Evolutionary conservation across 2,888 invertebrate genomes (phyloP).

Genomic region (Leucophenga montana): DNA sequence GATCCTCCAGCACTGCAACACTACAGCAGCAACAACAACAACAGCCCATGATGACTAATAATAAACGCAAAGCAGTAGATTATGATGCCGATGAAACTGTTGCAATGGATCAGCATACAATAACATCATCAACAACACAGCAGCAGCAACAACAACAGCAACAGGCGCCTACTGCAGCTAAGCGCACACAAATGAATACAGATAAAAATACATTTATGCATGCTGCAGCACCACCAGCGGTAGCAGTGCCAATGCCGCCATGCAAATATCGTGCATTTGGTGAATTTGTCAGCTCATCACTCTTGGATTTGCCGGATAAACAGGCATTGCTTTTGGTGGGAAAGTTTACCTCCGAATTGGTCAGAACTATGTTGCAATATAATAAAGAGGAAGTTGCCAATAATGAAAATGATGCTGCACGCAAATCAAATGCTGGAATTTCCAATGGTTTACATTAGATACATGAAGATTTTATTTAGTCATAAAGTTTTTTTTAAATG

Average conservation of each 20-base stretch:
- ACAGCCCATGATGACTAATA: background rate
- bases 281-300: constrained; percentile 68
- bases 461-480: too few species aligned
- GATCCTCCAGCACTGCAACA: background rate
- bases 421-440: background rate
- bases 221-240: background rate
- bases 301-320: constrained; percentile 67
- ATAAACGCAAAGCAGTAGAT: constrained; percentile 1
- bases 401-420: background rate
- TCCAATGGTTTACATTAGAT: constrained; percentile 10
- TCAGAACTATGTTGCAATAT: constrained; percentile 64
- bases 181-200: background rate
- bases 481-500: too few species aligned
- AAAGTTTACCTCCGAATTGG: constrained; percentile 70
- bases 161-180: background rate
- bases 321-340: constrained; percentile 68
- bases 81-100: background rate
- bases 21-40: constrained; percentile 4
- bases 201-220: background rate
- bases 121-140: background rate
- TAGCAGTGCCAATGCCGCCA: background rate
- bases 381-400: constrained; percentile 32
- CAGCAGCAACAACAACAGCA: background rate
- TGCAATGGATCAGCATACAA: background rate
- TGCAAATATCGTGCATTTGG: constrained; percentile 66